Base-by-base conservation (phyloP, 2,888 invertebrate genomes). In the Branchipolynoe longqiensis region DNA sequence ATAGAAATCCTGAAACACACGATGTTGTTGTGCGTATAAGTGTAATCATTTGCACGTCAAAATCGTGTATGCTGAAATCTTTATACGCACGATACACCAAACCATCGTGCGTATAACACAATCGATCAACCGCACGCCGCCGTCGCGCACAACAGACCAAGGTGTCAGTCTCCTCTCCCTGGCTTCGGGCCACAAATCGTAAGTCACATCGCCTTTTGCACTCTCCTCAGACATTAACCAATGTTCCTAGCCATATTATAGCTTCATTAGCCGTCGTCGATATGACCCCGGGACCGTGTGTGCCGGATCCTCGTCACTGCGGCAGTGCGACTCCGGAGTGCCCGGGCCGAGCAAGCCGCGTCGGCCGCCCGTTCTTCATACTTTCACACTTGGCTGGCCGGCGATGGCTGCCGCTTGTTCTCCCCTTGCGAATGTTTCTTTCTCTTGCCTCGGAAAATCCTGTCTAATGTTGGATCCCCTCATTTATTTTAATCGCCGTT, bases 41-140 rank as follows among this genome's bases (percentile, higher is more conserved):
- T n/a, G n/a, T n/a, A n/a, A n/a, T n/a, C n/a, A n/a, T n/a, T n/a
- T n/a, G n/a, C n/a, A n/a, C n/a, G n/a, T n/a, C n/a, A n/a, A n/a
- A n/a, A n/a, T n/a, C n/a, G n/a, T n/a, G n/a, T n/a, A n/a, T n/a
- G n/a, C n/a, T n/a, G n/a, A n/a, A n/a, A n/a, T n/a, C n/a, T n/a
- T n/a, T n/a, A n/a, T n/a, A n/a, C n/a, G n/a, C n/a, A n/a, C n/a
- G n/a, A n/a, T n/a, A n/a, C n/a, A n/a, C n/a, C n/a, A n/a, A n/a
- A n/a, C n/a, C n/a, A n/a, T n/a, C n/a, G n/a, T n/a, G n/a, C n/a
- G n/a, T n/a, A n/a, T n/a, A n/a, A n/a, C n/a, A n/a, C n/a, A n/a
- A n/a, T n/a, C n/a, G n/a, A n/a, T 69, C 69, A 69, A 69, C 69
- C 48, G 22, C 78, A 78, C 54, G 78, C 78, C 54, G 78, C 31